Base-by-base conservation (phyloP, 2,113 vertebrate species). In the Bos javanicus region DNA sequence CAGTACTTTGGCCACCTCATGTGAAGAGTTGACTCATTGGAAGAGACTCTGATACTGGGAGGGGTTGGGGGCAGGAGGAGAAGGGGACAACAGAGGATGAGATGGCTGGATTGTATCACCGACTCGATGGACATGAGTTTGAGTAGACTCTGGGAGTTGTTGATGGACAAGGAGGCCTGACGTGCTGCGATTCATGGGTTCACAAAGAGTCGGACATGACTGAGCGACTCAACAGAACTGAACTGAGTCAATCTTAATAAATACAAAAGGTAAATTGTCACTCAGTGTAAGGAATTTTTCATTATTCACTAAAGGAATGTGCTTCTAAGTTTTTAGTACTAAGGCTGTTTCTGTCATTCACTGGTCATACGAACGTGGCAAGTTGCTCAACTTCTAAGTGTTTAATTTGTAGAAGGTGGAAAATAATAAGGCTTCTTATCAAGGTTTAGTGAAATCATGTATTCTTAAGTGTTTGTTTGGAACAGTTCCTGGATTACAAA, bases 371-470 rank as follows among this genome's bases (percentile, higher is more conserved):
- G 13, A 94, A 81, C 3, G 1, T 43, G 2, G 4, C 57, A 95
- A 82, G 16, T 60, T 36, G 33, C 76, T 94, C 48, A 67, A 64
- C 50, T 91, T 91, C 59, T 86, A 36, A 56, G 5, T 46, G 52
- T 95, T 74, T 92, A 71, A 90, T 57, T 87, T 74, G 4, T 48
- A 74, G 94, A 85, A 84, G 5, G 14, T 87, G 4, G 26, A 84
- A 84, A 88, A 59, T 85, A 96, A 91, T 57, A 43, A 85, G 23
- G 16, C 5, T 43, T 92, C 3, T 93, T 84, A 67, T 85, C 30
- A 97, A 28, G 17, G 95, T 26, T 94, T 83, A 96, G 54, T 91
- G 23, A 57, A 96, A 85, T 80, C 86, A 39, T n/a, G 4, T 87
- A 89, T 85, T 91, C 21, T 90, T 64, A 87, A 85, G 54, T 76